Base-by-base conservation (phyloP, 1,140 invertebrate genomes). In the Trachymyrmex septentrionalis region DNA sequence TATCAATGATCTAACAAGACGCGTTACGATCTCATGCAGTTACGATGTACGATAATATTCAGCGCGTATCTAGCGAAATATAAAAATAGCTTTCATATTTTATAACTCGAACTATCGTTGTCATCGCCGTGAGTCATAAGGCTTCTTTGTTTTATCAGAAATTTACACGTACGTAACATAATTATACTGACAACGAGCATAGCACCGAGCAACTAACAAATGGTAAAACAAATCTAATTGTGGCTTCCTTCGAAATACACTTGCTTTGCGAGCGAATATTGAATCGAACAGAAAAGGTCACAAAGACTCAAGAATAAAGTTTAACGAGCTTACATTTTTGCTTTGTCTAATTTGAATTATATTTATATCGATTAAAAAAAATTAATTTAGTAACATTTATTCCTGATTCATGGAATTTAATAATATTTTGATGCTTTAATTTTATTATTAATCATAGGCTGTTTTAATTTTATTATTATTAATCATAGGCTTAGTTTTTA, bases 1-100 rank as follows among this genome's bases (percentile, higher is more conserved):
- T 75, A 75, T 75, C 72, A 57, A 14, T 34, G 50, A 75, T 75
- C 55, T 75, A 59, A 61, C 30, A 59, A 75, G 16, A 24, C 19
- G n/a, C 12, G 7, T 38, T 73, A 3, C 10, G 12, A 72, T 10
- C 48, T 48, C 10, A 30, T 2, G 27, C 27, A 6, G 1, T 10
- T 12, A 14, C 48, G 14, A 16, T 34, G 16, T 57, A 21, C 9
- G 50, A 38, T 27, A 30, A 0, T 30, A 30, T 55, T 72, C 50
- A 24, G 7, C 16, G 24, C 9, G 16, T 30, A n/a, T 6, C 24
- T 53, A 6, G 1, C 21, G 57, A 1, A 12, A 12, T 16, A 3
- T 55, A 55, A 75, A 75, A 44, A 75, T 44, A 69, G 1, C 12
- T 69, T 48, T 48, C 2, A 24, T 10, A 44, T 27, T 48, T 50